Conservation (phyloP, 2,113 vertebrate genomes). For the Clarias batrachus region DNA sequence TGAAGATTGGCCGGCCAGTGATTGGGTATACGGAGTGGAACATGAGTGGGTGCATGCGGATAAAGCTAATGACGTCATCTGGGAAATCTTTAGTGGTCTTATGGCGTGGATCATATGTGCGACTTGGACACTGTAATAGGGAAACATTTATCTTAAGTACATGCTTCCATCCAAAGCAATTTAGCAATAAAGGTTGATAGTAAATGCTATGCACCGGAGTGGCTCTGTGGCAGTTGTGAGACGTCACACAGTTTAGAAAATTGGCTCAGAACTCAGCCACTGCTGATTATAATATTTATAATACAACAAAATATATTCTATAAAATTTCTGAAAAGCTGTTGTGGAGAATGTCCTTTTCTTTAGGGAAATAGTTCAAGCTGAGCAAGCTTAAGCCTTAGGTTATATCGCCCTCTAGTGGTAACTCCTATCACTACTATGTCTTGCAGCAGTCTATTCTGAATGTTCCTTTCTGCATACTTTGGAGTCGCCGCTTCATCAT, state of each 20-base stretch:
- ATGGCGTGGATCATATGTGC: constrained; percentile 88
- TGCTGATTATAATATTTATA: background rate
- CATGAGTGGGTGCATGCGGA: constrained; percentile 89
- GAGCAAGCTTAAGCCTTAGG: background rate
- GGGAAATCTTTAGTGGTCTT: constrained; percentile 96
- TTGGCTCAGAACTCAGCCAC: background rate
- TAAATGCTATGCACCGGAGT: background rate
- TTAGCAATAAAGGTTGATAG: background rate
- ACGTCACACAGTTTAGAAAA: background rate
- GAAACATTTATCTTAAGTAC: background rate
- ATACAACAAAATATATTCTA: background rate
- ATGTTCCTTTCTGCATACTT: background rate
- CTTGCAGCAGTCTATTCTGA: background rate
- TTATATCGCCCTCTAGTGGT: constrained; percentile 66
- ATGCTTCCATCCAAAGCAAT: background rate
- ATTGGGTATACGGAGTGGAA: constrained; percentile 79
- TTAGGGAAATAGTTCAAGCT: background rate
- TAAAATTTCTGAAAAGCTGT: background rate
- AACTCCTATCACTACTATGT: background rate
- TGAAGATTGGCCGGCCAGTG: constrained; percentile 83
- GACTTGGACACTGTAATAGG: constrained; percentile 86
- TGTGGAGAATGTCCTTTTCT: background rate
- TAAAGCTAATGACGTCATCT: constrained; percentile 92
- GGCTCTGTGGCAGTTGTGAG: background rate
- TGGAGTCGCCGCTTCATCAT: no score